Conservation (phyloP, 2,888 invertebrate species). For the Alcis repandata region DNA sequence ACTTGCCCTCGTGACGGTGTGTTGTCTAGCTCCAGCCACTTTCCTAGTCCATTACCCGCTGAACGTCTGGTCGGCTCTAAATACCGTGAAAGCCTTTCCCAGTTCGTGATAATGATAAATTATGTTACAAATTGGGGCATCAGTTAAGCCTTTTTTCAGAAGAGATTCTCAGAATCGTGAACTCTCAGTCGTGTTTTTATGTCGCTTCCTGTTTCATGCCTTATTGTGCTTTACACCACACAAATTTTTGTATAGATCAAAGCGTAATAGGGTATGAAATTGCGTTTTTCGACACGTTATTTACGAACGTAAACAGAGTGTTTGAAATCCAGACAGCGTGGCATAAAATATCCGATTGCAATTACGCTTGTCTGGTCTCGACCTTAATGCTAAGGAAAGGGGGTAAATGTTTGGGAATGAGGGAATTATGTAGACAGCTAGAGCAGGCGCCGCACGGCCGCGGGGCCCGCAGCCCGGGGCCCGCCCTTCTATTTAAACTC, state of each 20-base stretch:
- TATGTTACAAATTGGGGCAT: background rate
- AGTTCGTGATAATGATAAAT: conserved; percentile 5
- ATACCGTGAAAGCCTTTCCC: conserved; percentile 8
- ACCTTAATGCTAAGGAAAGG: background rate
- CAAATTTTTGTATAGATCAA: too few relatives aligned
- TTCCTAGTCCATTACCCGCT: background rate
- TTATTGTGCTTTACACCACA: too few relatives aligned
- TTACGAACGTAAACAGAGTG: background rate
- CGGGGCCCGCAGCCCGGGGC: background rate
- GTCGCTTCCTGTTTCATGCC: background rate
- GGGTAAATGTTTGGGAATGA: conserved; percentile 15
- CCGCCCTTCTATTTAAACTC: conserved; percentile 10
- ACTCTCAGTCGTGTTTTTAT: background rate
- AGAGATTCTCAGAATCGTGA: background rate
- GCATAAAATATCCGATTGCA: background rate
- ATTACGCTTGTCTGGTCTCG: background rate
- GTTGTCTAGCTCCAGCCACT: background rate
- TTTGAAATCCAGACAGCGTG: background rate
- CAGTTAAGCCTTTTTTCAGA: background rate
- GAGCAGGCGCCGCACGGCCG: background rate
- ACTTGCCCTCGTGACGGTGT: background rate
- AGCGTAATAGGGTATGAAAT: too few relatives aligned
- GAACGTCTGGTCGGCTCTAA: background rate
- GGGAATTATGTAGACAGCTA: conserved; percentile 1
- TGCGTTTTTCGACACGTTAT: too few relatives aligned